Conservation (phyloP, 1,140 invertebrate species). For the Lethocerus indicus region DNA sequence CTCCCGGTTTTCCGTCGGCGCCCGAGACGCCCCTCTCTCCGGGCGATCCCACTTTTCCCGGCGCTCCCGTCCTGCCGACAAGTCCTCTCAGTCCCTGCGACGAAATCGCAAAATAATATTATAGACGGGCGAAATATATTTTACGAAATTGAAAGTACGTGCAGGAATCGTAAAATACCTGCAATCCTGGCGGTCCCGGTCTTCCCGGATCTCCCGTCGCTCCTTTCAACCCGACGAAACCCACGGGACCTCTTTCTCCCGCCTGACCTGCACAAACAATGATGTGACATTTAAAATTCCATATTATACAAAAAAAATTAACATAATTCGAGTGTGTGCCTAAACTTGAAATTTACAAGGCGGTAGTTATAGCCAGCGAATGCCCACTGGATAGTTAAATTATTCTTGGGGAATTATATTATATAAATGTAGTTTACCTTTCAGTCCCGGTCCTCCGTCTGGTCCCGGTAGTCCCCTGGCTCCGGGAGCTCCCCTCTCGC, state of each 20-base stretch:
- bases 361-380: too few species aligned
- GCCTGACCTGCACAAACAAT: constrained; percentile 30
- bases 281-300: too few species aligned
- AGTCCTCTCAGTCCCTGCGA: constrained; percentile 39
- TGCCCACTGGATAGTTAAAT: too few species aligned
- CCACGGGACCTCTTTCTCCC: constrained; percentile 39
- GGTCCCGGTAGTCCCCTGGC: constrained; percentile 52
- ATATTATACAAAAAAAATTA: too few species aligned
- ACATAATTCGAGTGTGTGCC: too few species aligned
- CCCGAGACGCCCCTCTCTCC: constrained; percentile 63
- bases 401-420: too few species aligned
- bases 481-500: constrained; percentile 49
- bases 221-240: constrained; percentile 49
- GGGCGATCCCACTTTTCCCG: constrained; percentile 49
- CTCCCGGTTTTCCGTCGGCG: constrained; percentile 56
- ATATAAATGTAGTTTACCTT: too few species aligned
- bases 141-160: too few species aligned
- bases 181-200: constrained; percentile 45
- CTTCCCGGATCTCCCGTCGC: constrained; percentile 47
- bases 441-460: constrained; percentile 50
- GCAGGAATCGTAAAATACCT: constrained; percentile 30
- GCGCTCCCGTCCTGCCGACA: constrained; percentile 40
- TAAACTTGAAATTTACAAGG: too few species aligned
- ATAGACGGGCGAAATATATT: too few species aligned
- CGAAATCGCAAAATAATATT: too few species aligned